Conservation (phyloP, 2,113 vertebrate species). For the Crotophaga sulcirostris region DNA sequence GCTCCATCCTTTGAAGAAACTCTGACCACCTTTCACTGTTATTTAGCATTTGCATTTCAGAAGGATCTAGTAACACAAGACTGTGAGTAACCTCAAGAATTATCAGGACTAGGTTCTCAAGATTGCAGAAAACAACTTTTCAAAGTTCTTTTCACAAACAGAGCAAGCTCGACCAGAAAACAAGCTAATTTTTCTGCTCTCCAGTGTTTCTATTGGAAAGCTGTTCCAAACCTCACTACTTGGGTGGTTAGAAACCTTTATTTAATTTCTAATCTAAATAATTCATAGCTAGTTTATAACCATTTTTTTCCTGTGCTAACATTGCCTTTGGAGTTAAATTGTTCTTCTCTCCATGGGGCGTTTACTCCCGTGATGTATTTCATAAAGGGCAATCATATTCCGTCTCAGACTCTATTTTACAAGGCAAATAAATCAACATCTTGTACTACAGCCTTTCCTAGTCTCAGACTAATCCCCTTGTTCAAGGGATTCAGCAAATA, state of each 20-base stretch:
- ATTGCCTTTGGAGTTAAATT: conserved; percentile 38
- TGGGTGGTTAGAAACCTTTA: neutral
- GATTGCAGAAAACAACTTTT: neutral
- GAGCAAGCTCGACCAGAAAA: neutral
- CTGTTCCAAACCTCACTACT: neutral
- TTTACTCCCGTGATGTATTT: conserved; percentile 19
- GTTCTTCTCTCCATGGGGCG: conserved; percentile 31
- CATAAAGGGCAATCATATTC: conserved; percentile 48
- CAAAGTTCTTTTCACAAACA: neutral
- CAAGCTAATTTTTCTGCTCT: neutral
- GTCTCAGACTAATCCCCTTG: neutral
- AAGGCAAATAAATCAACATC: conserved; percentile 45
- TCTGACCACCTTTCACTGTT: neutral
- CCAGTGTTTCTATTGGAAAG: neutral
- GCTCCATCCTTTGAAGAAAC: neutral
- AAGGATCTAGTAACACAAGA: neutral
- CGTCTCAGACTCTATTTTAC: neutral
- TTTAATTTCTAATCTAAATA: conserved; percentile 46
- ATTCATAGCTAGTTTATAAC: conserved; percentile 41
- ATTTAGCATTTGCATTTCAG: neutral
- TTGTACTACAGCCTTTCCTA: neutral
- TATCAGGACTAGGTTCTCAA: neutral
- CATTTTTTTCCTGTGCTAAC: conserved; percentile 42
- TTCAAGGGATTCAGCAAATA: neutral
- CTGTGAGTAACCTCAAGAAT: neutral